Conservation (phyloP, 1,140 invertebrate species). For the Himalopsyche phryganea region DNA sequence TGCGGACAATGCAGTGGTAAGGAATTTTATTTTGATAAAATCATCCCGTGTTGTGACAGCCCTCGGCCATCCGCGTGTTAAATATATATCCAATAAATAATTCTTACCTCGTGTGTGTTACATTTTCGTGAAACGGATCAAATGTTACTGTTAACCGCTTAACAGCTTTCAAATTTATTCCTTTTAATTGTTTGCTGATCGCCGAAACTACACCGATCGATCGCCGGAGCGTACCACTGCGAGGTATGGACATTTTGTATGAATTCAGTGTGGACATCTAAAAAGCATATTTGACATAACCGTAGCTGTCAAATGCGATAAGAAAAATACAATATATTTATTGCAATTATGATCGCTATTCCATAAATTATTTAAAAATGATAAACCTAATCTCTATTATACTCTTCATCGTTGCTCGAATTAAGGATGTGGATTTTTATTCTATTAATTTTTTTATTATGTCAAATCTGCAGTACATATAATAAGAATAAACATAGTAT, state of each 20-base stretch:
- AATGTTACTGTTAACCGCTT: conserved; percentile 74
- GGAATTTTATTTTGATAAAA: conserved; percentile 11
- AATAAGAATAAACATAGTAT: no score
- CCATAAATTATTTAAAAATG: no score
- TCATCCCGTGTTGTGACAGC: no score
- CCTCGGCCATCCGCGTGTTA: not conserved
- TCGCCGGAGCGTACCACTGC: conserved; percentile 60
- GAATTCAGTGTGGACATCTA: not conserved
- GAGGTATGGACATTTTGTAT: conserved; percentile 66
- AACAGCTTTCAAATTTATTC: conserved; percentile 73
- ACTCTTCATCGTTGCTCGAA: no score
- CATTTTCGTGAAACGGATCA: conserved; percentile 76
- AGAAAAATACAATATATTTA: not conserved
- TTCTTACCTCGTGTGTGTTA: conserved; percentile 66
- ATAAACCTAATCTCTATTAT: no score
- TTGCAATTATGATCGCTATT: not conserved
- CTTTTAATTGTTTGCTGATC: conserved; percentile 64
- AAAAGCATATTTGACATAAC: not conserved
- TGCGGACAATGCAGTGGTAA: conserved; percentile 54
- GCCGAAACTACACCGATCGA: conserved; percentile 63
- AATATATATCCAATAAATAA: not conserved
- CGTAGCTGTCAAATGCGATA: not conserved
- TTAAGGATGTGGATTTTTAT: no score
- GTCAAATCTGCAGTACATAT: no score
- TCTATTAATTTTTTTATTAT: no score